Conservation (phyloP, 2,888 invertebrate species). For the Lamellibrachia satsuma region DNA sequence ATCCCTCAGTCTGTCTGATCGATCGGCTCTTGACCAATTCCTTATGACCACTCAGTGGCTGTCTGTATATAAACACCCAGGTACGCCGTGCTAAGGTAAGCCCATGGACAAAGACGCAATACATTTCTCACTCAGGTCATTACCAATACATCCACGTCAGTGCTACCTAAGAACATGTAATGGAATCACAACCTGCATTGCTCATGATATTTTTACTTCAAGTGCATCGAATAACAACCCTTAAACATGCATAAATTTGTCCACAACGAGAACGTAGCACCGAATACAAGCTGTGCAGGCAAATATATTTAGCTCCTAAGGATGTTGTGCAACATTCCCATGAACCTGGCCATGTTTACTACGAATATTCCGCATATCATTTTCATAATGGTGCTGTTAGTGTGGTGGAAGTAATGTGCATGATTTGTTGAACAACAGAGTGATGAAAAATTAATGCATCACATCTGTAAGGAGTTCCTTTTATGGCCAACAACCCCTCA, state of each 20-base stretch:
- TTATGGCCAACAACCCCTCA: not conserved
- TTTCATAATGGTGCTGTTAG: not conserved
- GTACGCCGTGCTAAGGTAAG: not conserved
- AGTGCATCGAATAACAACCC: not conserved
- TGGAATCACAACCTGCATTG: not conserved
- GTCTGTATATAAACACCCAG: not conserved
- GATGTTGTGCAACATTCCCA: not conserved
- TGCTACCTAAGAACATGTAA: not conserved
- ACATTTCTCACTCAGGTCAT: not conserved
- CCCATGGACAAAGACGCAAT: not conserved
- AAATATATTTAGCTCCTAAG: not conserved
- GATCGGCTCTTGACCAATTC: not conserved
- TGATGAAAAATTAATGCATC: not conserved
- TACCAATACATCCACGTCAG: not conserved
- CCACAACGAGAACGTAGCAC: not conserved
- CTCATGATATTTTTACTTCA: not conserved
- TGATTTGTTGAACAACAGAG: not conserved
- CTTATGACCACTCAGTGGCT: not conserved
- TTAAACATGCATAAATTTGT: slow-evolving; percentile 17
- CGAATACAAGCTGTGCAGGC: not conserved
- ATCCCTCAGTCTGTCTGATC: not conserved
- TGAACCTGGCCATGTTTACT: not conserved
- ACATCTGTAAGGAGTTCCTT: not conserved
- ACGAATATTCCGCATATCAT: not conserved
- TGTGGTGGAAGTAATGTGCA: not conserved